These are phyloP conservation scores for Eupithecia insigniata DNA, from an alignment of 2,888 invertebrate species.

Conservation along the genomic window DNA sequence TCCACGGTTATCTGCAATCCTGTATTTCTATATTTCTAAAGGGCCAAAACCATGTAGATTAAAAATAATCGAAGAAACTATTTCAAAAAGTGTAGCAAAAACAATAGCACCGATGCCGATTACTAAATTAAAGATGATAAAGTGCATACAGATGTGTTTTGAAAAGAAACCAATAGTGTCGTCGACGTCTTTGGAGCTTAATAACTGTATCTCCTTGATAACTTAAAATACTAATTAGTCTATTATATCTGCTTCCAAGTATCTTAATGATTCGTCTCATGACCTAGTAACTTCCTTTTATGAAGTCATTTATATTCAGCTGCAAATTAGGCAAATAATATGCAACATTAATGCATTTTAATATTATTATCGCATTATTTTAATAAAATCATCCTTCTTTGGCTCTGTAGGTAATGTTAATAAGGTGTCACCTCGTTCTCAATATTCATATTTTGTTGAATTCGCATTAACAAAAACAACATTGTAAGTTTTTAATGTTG, in stretches of 20 bases:
- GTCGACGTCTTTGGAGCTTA: too few species aligned
- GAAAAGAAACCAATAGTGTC: too few species aligned
- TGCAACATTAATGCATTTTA: constrained; percentile 37
- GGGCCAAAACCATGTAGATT: too few species aligned
- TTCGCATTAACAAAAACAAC: constrained; percentile 7
- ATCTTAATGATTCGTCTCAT: neutral
- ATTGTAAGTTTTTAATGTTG: neutral
- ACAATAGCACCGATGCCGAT: too few species aligned
- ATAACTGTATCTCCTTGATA: too few species aligned
- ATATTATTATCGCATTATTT: constrained; percentile 36
- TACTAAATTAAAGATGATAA: too few species aligned
- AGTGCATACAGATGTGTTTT: too few species aligned
- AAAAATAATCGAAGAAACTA: too few species aligned
- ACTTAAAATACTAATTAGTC: too few species aligned
- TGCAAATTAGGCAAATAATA: constrained; percentile 33
- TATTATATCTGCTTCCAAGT: neutral
- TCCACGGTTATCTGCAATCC: neutral
- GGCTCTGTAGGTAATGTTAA: constrained; percentile 31
- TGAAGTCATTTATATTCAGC: constrained; percentile 24
- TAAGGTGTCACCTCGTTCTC: constrained; percentile 40
- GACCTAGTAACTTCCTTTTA: constrained; percentile 25
- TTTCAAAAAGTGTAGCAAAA: too few species aligned
- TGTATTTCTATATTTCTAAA: too few species aligned
- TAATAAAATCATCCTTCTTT: constrained; percentile 43
- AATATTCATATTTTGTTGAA: constrained; percentile 19